Base-by-base conservation (phyloP, 2,888 invertebrate genomes). In the Agrotis clavis region DNA sequence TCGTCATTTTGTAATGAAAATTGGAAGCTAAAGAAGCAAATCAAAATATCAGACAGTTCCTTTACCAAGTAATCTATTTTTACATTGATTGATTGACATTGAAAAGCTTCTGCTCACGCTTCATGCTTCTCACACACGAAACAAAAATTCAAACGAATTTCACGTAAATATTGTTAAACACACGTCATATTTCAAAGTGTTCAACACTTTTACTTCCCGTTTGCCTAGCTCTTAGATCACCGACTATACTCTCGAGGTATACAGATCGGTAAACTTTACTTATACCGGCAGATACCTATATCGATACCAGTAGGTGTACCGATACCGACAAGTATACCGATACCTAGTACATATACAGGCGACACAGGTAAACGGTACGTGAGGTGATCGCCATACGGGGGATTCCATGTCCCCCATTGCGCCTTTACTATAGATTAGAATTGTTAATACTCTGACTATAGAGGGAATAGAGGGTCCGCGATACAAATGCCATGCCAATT, bases 311-410 rank as follows among this genome's bases (percentile, higher is more conserved):
- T 30, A 30, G 30, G 30, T 30, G 5, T 35, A 35, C 7, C 35
- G 35, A 35, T 35, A 35, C 35, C 35, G 7, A 5, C 30, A 30
- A 30, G 71, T 83, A 25, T 35, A 35, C 35, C 35, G 35, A 35
- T 35, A 35, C 35, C 35, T 4, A 4, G 25, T 25, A 25, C 30
- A 30, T 5, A 69, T 83, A 82, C 74, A 80, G 79, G 79, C 71
- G 75, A 68, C 72, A 79, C 88, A 89, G 87, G 90, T 90, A 87
- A 72, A 74, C 74, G 60, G 83, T 86, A 92, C 93, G 93, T 93
- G 93, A 88, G 87, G 67, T 75, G 81, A 77, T 77, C 79, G 79
- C 72, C 74, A 75, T 85, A 73, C 67, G 63, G 76, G 79, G 91
- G 92, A 92, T 93, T 90, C 77, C 65, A 77, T 73, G 66, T 67